Evolutionary conservation across 2,113 vertebrate species (phyloP), one percentile per base, ranked within the genome.

Genomic region (Plestiodon gilberti): DNA sequence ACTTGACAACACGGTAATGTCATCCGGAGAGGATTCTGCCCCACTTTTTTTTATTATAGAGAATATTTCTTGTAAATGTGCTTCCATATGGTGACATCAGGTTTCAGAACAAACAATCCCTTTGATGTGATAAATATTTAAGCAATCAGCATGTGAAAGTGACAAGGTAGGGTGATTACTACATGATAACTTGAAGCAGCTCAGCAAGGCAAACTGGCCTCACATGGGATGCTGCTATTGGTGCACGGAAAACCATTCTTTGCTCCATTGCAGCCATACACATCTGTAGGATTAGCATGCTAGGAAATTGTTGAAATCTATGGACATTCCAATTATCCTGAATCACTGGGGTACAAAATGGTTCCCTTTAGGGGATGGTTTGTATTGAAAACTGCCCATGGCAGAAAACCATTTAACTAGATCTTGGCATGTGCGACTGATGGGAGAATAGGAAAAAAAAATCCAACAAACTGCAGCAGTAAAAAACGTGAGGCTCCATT

Each of bases 401-500:
- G 78, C 89, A 89, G 38, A 78, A 76, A 74, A 91, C 78, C 40
- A 0, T 88, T 89, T 90, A 86, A 78, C 88, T 65, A 82, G 87
- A 86, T 81, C 0, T 0, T 85, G 83, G 88, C 76, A 7, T 0
- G 81, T 40, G 15, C 33, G 20, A n/a, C 14, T 55, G 52, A 70
- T 59, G 28, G 30, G 18, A 33, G 38, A 52, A 38, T 59, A 25
- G 3, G 28, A 11, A 25, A 13, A n/a, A 67, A 48, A 48, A 48
- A 48, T 8, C 62, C 57, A 80, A 80, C 84, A 93, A 92, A 93
- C 93, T 78, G 85, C 85, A 43, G 2, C 2, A 75, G 87, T 57
- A 83, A 78, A 74, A 86, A 91, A 93, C 0, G 5, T 91, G 88
- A 59, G 90, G 84, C 91, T 93, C 92, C 90, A 91, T 89, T 91